Percentiles rank a stretch among this genome's conserved stretches.
These are phyloP conservation scores for Thamnophis elegans DNA, from an alignment of 2,797 vertebrate species.

Conservation along the genomic window DNA sequence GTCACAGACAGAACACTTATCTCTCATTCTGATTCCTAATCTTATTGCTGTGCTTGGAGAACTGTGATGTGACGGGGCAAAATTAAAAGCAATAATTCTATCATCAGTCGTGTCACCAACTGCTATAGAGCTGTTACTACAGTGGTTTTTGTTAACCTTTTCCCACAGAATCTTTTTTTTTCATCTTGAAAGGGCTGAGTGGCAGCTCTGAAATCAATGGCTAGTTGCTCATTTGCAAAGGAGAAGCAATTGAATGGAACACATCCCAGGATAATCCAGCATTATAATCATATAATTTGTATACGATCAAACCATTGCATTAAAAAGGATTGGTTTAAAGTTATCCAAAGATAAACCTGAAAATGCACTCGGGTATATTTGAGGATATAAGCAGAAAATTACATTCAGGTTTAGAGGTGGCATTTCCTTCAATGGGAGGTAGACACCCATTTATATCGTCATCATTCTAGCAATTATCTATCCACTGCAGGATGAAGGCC, in stretches of 20 bases:
- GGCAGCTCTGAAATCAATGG: neutral
- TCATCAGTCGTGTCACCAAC: neutral
- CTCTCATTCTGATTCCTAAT: neutral
- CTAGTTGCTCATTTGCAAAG: neutral
- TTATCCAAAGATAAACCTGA: neutral
- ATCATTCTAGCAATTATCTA: neutral
- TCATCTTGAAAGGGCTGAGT: neutral
- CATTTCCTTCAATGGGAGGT: neutral
- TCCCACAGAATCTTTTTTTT: neutral
- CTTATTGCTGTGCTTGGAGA: neutral
- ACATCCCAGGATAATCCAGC: neutral
- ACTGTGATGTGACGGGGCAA: neutral
- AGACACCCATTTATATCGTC: neutral
- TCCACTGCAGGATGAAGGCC: neutral
- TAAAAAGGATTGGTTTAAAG: neutral
- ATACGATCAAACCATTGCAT: neutral
- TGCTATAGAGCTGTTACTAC: slow-evolving; percentile 1
- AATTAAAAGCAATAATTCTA: neutral
- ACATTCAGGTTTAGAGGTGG: neutral
- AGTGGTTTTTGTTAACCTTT: neutral
- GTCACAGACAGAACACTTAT: neutral
- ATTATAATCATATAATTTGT: neutral
- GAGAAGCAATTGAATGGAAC: neutral
- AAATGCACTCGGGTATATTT: neutral
- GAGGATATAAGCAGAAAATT: neutral